A percentile compares a stretch with the other conserved stretches of the same genome.
phyloP scores from a whole-genome alignment of 2,888 invertebrate species.

The Tiliacea citrago region DNA sequence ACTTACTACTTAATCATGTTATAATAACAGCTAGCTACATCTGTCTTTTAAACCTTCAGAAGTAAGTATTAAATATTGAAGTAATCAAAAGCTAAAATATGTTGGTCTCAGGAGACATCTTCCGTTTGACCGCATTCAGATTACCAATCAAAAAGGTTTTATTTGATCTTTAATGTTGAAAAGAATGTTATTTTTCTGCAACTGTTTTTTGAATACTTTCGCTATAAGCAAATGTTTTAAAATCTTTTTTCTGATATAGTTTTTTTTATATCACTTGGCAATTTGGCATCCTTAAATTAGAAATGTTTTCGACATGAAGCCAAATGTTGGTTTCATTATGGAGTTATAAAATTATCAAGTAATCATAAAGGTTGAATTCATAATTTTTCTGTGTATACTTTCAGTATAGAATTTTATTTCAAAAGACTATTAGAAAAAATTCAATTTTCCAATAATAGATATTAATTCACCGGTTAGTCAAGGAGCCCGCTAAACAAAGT shows the following conservation, averaged over 20 bases:
- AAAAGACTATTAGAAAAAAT: slow-evolving; percentile 31
- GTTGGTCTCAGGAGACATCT: slow-evolving; percentile 33
- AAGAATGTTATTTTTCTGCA: slow-evolving; percentile 16
- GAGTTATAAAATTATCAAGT: background rate
- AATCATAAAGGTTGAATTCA: background rate
- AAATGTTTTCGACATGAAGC: background rate
- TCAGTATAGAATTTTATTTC: background rate
- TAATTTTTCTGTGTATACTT: background rate
- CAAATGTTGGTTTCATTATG: background rate
- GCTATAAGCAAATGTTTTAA: background rate
- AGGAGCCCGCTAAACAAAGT: slow-evolving; percentile 50
- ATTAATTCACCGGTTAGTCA: slow-evolving; percentile 34
- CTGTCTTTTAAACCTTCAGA: background rate
- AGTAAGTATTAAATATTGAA: slow-evolving; percentile 1
- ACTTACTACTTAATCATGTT: no score
- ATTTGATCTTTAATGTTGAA: slow-evolving; percentile 32
- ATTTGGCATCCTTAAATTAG: background rate
- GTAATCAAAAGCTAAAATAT: slow-evolving; percentile 14
- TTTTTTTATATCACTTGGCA: no score
- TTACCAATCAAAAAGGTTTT: slow-evolving; percentile 30
- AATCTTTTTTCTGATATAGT: no score
- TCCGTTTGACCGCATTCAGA: slow-evolving; percentile 37
- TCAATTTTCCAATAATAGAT: slow-evolving; percentile 39
- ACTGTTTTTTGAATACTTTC: background rate
- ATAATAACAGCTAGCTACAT: background rate